phyloP scores from a whole-genome alignment of 2,888 invertebrate genomes.

The Eupithecia inturbata region DNA sequence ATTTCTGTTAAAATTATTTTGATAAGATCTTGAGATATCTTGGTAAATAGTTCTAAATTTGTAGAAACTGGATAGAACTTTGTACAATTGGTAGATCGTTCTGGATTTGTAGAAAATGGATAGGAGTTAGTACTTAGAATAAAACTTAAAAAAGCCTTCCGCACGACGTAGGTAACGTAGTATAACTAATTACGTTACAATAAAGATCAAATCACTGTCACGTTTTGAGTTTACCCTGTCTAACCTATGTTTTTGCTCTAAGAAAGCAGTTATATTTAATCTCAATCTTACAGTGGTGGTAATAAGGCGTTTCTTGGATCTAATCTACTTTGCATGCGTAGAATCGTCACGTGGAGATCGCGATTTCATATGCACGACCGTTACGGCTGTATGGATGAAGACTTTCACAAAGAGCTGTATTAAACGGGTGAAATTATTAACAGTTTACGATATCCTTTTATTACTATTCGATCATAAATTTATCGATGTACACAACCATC shows the following conservation, averaged over 20 bases:
- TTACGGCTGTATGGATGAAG: conserved; percentile 48
- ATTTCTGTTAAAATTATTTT: not conserved
- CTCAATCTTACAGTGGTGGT: conserved; percentile 19
- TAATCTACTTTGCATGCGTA: conserved; percentile 48
- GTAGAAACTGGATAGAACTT: not conserved
- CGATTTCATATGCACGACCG: conserved; percentile 55
- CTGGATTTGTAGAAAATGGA: too few species aligned
- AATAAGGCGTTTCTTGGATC: conserved; percentile 22
- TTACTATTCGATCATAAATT: too few species aligned
- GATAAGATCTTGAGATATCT: not conserved
- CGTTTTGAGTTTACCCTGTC: conserved; percentile 29
- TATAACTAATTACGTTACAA: conserved; percentile 24
- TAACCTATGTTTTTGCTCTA: conserved; percentile 30
- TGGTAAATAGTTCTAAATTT: not conserved
- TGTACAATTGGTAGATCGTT: not conserved
- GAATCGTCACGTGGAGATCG: conserved; percentile 54
- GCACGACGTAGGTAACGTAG: not conserved
- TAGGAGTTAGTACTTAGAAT: not conserved
- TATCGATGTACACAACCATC: too few species aligned
- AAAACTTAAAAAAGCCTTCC: not conserved
- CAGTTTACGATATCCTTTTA: not conserved
- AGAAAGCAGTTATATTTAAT: conserved; percentile 13
- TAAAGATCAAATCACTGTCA: conserved; percentile 33
- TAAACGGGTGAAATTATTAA: not conserved
- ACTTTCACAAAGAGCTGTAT: conserved; percentile 56